Percentiles rank a stretch among this genome's conserved stretches.
Conservation (phyloP, 2,888 invertebrate genomes). For the Halocaridina rubra region DNA sequence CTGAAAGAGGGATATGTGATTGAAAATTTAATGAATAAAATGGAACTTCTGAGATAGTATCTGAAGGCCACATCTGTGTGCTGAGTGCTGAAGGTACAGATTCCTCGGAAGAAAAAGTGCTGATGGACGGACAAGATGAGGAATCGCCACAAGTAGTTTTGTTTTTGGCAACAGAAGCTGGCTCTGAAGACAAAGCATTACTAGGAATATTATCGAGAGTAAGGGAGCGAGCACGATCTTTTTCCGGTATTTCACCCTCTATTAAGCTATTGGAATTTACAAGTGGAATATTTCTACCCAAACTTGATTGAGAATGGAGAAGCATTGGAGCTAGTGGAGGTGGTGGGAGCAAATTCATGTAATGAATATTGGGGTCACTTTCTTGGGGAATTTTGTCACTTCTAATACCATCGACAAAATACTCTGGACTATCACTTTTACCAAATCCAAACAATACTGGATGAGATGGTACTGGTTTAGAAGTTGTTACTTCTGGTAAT, state of each 20-base stretch:
- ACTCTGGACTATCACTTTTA: too few relatives aligned
- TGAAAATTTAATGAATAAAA: background rate
- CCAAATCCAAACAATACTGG: too few relatives aligned
- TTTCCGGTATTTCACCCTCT: slow-evolving; percentile 54
- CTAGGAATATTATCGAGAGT: background rate
- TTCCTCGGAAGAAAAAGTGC: background rate
- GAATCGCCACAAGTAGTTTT: background rate
- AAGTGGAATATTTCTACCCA: background rate
- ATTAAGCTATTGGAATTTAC: slow-evolving; percentile 54
- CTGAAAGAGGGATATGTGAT: background rate
- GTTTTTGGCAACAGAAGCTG: background rate
- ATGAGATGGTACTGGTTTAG: too few relatives aligned
- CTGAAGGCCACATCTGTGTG: background rate
- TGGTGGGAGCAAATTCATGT: background rate
- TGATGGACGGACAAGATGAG: background rate
- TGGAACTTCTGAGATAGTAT: background rate
- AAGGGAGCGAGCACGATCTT: slow-evolving; percentile 53
- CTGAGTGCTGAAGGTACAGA: background rate
- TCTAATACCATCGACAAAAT: too few relatives aligned
- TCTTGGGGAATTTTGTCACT: too few relatives aligned
- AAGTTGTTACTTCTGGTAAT: background rate
- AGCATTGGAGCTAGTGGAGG: background rate
- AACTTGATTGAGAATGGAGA: background rate
- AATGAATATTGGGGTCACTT: too few relatives aligned
- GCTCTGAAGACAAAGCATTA: background rate